A percentile compares a stretch with the other conserved stretches of the same genome.
phyloP scores from a whole-genome alignment of 2,113 vertebrate genomes.

The Meles meles region DNA sequence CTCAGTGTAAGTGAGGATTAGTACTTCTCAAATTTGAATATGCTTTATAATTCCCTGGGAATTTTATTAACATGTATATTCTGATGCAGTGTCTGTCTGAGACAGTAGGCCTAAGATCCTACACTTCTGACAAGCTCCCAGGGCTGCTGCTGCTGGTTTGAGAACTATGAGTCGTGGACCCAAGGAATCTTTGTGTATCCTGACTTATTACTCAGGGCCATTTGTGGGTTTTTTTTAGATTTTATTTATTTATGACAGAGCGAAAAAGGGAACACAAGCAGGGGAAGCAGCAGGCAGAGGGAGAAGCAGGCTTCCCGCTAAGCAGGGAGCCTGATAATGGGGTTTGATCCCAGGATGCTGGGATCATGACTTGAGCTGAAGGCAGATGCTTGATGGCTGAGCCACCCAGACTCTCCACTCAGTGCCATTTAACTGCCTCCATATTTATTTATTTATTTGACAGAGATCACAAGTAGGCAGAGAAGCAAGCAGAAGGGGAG shows the following conservation, averaged over 20 bases:
- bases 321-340: too few species aligned
- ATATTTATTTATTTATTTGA: neutral
- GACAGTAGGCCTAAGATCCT: neutral
- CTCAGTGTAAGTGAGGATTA: neutral
- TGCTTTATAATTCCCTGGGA: neutral
- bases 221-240: neutral
- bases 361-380: too few species aligned
- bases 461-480: too few species aligned
- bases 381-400: too few species aligned
- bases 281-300: too few species aligned
- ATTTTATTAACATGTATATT: neutral
- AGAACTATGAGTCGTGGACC: neutral
- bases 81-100: neutral
- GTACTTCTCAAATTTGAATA: neutral
- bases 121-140: neutral
- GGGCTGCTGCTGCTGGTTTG: neutral
- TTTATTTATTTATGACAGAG: too few species aligned
- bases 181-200: neutral
- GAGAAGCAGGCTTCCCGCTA: too few species aligned
- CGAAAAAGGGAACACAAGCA: too few species aligned
- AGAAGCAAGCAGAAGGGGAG: too few species aligned
- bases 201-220: neutral
- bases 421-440: neutral
- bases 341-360: too few species aligned
- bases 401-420: too few species aligned